Percentiles rank a stretch among this genome's conserved stretches.
Evolutionary conservation across 2,888 invertebrate genomes (phyloP).

Genomic region (Morpho helenor): DNA sequence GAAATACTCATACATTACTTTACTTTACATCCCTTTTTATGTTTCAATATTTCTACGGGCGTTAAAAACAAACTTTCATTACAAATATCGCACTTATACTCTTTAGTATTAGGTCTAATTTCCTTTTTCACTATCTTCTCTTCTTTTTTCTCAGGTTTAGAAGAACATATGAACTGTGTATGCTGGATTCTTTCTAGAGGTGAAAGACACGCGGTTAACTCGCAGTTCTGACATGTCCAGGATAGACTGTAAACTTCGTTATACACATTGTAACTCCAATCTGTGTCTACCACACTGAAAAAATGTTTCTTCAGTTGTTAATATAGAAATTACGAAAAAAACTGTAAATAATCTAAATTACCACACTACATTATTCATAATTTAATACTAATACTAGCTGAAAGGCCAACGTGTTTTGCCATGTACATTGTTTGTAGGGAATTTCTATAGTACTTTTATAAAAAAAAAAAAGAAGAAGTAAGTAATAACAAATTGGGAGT

Average conservation of each 20-base stretch:
- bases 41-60: constrained; percentile 91
- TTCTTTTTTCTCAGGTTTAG: constrained; percentile 47
- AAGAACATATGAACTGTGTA: constrained; percentile 71
- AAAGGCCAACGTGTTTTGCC: too few species aligned
- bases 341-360: too few species aligned
- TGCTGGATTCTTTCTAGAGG: constrained; percentile 88
- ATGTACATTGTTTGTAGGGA: too few species aligned
- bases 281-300: constrained; percentile 81
- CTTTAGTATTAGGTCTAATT: constrained; percentile 77
- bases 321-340: too few species aligned
- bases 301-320: constrained; percentile 5
- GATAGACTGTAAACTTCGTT: constrained; percentile 79
- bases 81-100: constrained; percentile 87
- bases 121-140: constrained; percentile 43
- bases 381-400: too few species aligned
- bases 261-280: constrained; percentile 83
- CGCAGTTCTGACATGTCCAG: constrained; percentile 88
- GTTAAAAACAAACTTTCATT: constrained; percentile 83
- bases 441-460: too few species aligned
- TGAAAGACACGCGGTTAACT: constrained; percentile 78
- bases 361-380: too few species aligned
- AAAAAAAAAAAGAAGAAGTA: too few species aligned
- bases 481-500: too few species aligned
- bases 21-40: constrained; percentile 83
- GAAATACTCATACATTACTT: constrained; percentile 31